Percentiles rank a stretch among this genome's conserved stretches.
Conservation (phyloP, 92 coral and sea anemone species). For the Siderastrea siderea region DNA sequence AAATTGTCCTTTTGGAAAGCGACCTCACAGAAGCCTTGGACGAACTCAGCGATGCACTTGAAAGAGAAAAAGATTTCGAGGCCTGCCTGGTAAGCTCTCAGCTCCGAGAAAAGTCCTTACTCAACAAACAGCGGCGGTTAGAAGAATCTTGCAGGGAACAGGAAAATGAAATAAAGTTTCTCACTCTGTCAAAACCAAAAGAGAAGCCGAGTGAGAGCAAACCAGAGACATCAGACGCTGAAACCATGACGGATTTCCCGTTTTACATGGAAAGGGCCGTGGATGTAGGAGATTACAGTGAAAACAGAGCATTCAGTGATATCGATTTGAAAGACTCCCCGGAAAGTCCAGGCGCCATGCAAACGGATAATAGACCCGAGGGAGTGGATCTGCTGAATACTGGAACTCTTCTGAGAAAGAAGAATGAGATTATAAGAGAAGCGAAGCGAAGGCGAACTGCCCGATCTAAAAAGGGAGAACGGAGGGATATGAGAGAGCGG, state of each 20-base stretch:
- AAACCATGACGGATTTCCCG: slow-evolving; percentile 78
- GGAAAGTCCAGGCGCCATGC: slow-evolving; percentile 19
- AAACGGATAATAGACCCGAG: slow-evolving; percentile 57
- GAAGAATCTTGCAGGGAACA: slow-evolving; percentile 94
- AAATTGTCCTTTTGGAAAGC: slow-evolving; percentile 81
- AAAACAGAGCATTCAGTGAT: slow-evolving; percentile 10
- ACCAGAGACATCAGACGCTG: slow-evolving; percentile 54
- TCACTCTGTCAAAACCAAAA: slow-evolving; percentile 60
- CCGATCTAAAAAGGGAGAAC: slow-evolving; percentile 76
- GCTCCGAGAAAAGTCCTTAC: slow-evolving; percentile 86
- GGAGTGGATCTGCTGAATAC: slow-evolving; percentile 81
- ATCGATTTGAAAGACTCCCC: slow-evolving; percentile 44
- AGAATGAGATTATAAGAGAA: slow-evolving; percentile 82
- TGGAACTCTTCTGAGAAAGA: slow-evolving; percentile 72
- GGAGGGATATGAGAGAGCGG: slow-evolving; percentile 13
- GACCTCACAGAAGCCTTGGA: slow-evolving; percentile 96
- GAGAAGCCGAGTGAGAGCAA: slow-evolving; percentile 32
- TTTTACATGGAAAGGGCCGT: slow-evolving; percentile 79
- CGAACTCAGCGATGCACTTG: slow-evolving; percentile 95
- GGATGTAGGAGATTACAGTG: slow-evolving; percentile 54
- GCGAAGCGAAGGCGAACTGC: slow-evolving; percentile 86
- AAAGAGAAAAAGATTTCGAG: slow-evolving; percentile 90
- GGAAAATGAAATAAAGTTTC: slow-evolving; percentile 92
- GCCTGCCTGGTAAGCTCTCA: slow-evolving; percentile 78
- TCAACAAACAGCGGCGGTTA: slow-evolving; percentile 84